A percentile compares a stretch with the other conserved stretches of the same genome.
Conservation (phyloP, 2,888 invertebrate species). For the Argyra leucocephala region DNA sequence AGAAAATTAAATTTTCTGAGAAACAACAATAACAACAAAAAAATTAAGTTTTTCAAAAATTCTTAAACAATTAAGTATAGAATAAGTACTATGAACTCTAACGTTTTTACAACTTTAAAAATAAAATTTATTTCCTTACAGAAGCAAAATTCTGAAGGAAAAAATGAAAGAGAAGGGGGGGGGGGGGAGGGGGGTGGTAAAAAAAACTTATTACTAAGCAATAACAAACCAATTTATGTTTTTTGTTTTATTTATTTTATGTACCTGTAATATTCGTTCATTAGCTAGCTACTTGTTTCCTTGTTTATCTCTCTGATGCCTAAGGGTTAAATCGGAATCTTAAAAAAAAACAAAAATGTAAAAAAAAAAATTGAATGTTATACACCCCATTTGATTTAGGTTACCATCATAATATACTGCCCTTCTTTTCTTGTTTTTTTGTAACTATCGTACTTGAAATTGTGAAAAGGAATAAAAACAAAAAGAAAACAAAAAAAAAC, state of each 20-base stretch:
- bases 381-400: not conserved
- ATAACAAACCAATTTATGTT: not conserved
- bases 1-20: no score
- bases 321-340: not conserved
- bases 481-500: not conserved
- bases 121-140: not conserved
- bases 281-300: slow-evolving; percentile 4
- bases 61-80: no score
- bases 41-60: no score
- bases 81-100: no score
- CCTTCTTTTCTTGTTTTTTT: no score
- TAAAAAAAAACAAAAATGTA: not conserved
- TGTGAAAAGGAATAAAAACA: no score
- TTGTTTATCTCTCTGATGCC: not conserved
- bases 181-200: no score
- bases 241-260: not conserved
- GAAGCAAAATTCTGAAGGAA: not conserved
- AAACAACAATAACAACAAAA: no score
- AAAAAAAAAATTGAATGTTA: not conserved
- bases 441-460: no score
- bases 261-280: not conserved
- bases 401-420: not conserved
- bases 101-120: no score
- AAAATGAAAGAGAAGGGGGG: not conserved
- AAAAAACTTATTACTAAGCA: not conserved